Evolutionary conservation across 2,888 invertebrate species (phyloP), one percentile per base, ranked within the genome.

Genomic region (Acronicta alni): DNA sequence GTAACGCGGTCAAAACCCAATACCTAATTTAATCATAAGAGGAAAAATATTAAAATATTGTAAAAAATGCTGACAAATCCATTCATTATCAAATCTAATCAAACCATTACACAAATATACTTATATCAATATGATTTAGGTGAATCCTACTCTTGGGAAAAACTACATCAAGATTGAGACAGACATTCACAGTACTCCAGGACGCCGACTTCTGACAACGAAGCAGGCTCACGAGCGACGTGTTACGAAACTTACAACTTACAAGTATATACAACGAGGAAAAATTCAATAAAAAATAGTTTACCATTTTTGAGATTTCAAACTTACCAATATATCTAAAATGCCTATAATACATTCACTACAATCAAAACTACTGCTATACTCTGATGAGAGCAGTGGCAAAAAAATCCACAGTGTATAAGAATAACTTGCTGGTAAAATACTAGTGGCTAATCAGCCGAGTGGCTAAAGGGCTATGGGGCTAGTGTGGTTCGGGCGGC

Each of bases 271-370:
- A 75, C 79, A 85, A 84, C 80, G 46, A 79, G 67, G 75, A 84
- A 84, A 88, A 87, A 83, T 73, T 76, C 57, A 57, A 55, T 80
- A 87, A 83, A 82, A 88, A 88, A 88, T 87, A 77, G 75, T 70
- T 72, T 79, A 87, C 75, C 53, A 74, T 65, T 82, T 80, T 74
- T 73, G 82, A 83, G 81, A 84, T 81, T 80, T 79, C 62, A 64
- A 76, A 79, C 64, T 74, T 77, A 77, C 63, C 69, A 60, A 75
- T 63, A 57, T 59, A 72, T 56, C 72, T 73, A 73, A 72, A 55
- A 38, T 57, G 66, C 57, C 64, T 73, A 68, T 65, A 64, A 42
- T 75, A 64, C 57, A 58, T 57, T 56, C 17, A 49, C 60, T 72
- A 72, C 57, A 61, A 42, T 56, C 38, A 51, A 43, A 53, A 57